phyloP scores from a whole-genome alignment of 2,797 vertebrate genomes.

The Antennarius maculatus region DNA sequence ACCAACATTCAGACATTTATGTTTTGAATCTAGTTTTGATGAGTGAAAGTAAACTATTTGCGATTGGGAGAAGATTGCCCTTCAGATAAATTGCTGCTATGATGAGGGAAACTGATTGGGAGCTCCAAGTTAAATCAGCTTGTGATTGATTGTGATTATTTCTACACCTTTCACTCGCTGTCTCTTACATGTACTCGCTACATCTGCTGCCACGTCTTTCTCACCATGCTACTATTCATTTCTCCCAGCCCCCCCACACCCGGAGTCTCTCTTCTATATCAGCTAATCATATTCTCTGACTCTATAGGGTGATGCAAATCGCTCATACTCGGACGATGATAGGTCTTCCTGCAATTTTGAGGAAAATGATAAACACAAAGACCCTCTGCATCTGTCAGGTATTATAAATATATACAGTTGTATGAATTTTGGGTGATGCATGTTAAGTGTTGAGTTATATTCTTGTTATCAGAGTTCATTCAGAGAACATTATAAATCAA shows the following conservation, averaged over 20 bases:
- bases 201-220: neutral
- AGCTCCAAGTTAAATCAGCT: slow-evolving; percentile 16
- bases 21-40: neutral
- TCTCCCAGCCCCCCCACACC: neutral
- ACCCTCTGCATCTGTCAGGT: slow-evolving; percentile 89
- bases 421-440: neutral
- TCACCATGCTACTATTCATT: neutral
- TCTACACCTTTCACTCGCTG: slow-evolving; percentile 7
- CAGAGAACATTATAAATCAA: neutral
- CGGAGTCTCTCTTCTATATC: neutral
- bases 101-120: neutral
- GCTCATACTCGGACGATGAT: slow-evolving; percentile 95
- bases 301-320: slow-evolving; percentile 93
- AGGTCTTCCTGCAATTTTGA: slow-evolving; percentile 93
- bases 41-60: neutral
- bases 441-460: neutral
- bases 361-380: slow-evolving; percentile 90
- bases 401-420: slow-evolving; percentile 24
- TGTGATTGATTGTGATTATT: slow-evolving; percentile 23
- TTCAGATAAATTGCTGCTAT: neutral
- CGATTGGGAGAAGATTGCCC: neutral
- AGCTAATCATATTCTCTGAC: slow-evolving; percentile 2
- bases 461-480: neutral
- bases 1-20: neutral
- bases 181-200: neutral